phyloP scores from a whole-genome alignment of 2,797 vertebrate genomes.

The Ataeniobius toweri region DNA sequence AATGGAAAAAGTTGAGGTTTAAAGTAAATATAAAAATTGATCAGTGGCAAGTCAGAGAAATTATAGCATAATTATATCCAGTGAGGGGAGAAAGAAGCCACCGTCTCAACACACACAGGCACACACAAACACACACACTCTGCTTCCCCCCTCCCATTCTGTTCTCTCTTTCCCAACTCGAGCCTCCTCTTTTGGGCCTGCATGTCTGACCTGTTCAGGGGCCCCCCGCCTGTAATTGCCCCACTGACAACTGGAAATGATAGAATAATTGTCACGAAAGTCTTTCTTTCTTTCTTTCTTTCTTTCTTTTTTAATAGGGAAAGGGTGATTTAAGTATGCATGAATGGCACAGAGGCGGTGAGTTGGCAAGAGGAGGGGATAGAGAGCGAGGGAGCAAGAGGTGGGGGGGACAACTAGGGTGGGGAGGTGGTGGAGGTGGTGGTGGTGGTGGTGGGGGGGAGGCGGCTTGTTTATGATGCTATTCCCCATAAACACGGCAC shows the following conservation, averaged over 20 bases:
- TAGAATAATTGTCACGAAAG: conserved; percentile 99
- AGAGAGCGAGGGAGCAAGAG: conserved; percentile 55
- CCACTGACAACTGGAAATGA: conserved; percentile 99
- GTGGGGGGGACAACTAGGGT: conserved; percentile 49
- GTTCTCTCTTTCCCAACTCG: conserved; percentile 51
- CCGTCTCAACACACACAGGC: conserved; percentile 77
- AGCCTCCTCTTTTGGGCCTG: conserved; percentile 71
- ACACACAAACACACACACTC: conserved; percentile 37
- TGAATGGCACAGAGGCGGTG: conserved; percentile 87
- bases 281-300: conserved; percentile 60
- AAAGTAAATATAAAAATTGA: conserved; percentile 84
- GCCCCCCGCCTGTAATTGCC: conserved; percentile 93
- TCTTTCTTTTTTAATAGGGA: conserved; percentile 87
- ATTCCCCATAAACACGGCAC: conserved; percentile 97
- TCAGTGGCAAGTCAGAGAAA: conserved; percentile 70
- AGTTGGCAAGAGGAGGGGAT: conserved; percentile 67
- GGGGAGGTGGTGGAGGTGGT: conserved; percentile 38
- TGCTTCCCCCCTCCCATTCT: conserved; percentile 50
- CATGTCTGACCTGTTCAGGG: conserved; percentile 86
- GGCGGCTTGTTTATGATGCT: conserved; percentile 99
- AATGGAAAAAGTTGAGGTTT: conserved; percentile 77
- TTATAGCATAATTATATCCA: conserved; percentile 87
- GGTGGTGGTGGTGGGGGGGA: conserved; percentile 73
- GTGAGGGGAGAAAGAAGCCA: conserved; percentile 82
- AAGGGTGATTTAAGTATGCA: conserved; percentile 99